These are phyloP conservation scores for Ciconia stormi DNA, from an alignment of 2,113 vertebrate species.

Conservation along the genomic window DNA sequence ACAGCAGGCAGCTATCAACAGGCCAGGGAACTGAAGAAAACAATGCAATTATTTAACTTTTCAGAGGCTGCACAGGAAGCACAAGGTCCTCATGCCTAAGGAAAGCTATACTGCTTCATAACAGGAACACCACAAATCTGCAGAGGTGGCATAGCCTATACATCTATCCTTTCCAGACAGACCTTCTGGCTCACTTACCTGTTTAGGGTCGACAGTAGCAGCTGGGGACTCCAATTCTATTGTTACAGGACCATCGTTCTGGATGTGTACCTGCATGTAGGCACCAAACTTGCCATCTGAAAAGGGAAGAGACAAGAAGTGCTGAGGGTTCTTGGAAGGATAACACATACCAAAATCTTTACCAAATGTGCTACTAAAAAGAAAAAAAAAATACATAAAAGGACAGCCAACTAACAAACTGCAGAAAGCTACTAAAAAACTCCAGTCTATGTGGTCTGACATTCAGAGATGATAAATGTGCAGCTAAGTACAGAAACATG, in stretches of 20 bases:
- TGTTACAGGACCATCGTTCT: conserved; percentile 96
- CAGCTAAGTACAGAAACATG: not conserved
- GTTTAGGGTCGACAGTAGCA: conserved; percentile 82
- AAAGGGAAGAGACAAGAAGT: conserved; percentile 10
- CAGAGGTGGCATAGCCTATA: not conserved
- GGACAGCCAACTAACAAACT: not conserved
- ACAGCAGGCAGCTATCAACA: not conserved
- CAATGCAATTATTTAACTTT: not conserved
- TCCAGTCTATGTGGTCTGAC: not conserved
- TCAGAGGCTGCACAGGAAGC: not conserved
- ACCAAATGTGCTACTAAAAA: not conserved
- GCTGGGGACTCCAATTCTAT: conserved; percentile 88
- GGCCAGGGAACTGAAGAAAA: not conserved
- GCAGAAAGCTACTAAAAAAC: not conserved
- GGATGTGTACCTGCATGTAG: conserved; percentile 93
- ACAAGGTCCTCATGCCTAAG: not conserved
- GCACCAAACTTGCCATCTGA: conserved; percentile 93
- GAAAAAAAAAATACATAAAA: not conserved
- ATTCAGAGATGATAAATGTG: not conserved
- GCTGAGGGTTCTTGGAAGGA: not conserved
- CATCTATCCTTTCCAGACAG: not conserved
- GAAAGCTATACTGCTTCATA: not conserved
- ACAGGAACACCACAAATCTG: not conserved
- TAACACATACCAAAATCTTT: not conserved
- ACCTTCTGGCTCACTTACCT: conserved; percentile 73